phyloP scores from a whole-genome alignment of 2,797 vertebrate species.

The Lophius americanus region DNA sequence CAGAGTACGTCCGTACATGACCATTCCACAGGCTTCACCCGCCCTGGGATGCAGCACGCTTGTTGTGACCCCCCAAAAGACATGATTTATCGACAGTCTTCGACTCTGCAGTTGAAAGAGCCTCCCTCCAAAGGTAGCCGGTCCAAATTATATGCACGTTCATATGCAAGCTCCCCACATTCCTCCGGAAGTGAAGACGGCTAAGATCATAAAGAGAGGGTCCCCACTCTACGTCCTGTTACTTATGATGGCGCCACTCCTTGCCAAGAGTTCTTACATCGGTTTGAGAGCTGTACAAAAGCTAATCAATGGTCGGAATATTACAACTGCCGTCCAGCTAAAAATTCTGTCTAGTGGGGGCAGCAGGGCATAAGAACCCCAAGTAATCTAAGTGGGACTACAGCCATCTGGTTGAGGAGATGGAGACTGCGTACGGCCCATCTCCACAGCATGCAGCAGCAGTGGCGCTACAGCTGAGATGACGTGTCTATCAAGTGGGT shows the following conservation, averaged over 20 bases:
- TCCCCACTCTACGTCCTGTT: constrained; percentile 25
- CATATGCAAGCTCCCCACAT: background rate
- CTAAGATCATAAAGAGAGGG: constrained; percentile 6
- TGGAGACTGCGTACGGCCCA: constrained; percentile 32
- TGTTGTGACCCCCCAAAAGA: too few relatives aligned
- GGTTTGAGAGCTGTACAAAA: constrained; percentile 39
- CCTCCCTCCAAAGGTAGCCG: too few relatives aligned
- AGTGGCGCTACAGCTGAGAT: constrained; percentile 36
- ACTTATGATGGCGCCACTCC: constrained; percentile 38
- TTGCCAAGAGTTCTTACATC: constrained; percentile 32
- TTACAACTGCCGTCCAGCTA: constrained; percentile 27
- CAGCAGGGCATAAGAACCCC: constrained; percentile 40
- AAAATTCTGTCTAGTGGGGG: constrained; percentile 35
- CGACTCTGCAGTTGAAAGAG: too few relatives aligned
- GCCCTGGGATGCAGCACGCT: too few relatives aligned
- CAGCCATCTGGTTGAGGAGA: constrained; percentile 22
- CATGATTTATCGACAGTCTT: too few relatives aligned
- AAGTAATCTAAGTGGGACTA: constrained; percentile 26
- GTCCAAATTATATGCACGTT: too few relatives aligned
- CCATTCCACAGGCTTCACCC: too few relatives aligned
- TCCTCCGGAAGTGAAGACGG: constrained; percentile 17
- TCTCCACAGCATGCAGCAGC: constrained; percentile 44
- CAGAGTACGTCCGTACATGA: too few relatives aligned
- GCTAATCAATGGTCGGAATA: constrained; percentile 36
- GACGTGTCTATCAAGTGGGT: constrained; percentile 4